Base-by-base conservation (phyloP, 1,140 invertebrate species). In the Polypedilum pembai region DNA sequence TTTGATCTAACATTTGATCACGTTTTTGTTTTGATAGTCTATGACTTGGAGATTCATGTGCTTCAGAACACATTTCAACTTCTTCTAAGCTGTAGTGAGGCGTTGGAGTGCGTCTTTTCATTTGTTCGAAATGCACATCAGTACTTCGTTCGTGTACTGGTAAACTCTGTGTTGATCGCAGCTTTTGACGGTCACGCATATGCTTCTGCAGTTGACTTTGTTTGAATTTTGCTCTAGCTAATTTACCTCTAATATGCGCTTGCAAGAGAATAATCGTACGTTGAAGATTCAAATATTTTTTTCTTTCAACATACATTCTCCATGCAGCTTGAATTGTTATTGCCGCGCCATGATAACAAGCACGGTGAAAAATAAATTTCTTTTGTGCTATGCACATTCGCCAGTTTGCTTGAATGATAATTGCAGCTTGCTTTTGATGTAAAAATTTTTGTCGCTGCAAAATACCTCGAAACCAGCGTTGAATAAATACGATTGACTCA, bases 381-480 rank as follows among this genome's bases (percentile, higher is more conserved):
- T 78, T 85, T 75, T 87, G 86, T 0, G 86, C 86, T 20, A 86
- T 79, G 75, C 85, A 85, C 85, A 88, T 89, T 75, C 90, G 82
- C 84, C 90, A 91, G 77, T 89, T 89, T 1, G 88, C 86, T 84
- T 97, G 94, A 79, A 96, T 87, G 45, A 88, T 86, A 72, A 94
- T 83, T 0, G 90, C 89, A 24, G 92, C 89, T 74, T 88, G 85
- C 76, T 88, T 87, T 75, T 96, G 81, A 74, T 88, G 85, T 0
- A 94, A 82, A 83, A 93, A 98, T 76, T 89, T 86, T 75, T 89
- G 83, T 56, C 94, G 83, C 79, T 94, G 92, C 24, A 95, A 82
- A 77, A 90, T 88, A 0, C 91, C 88, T 66, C 95, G 86, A 81
- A 94, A 95, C 94, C 95, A 98, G 74, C 93, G 85, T 83, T 98